Base-by-base conservation (phyloP, 23 tunicate genomes). In the Clavelina lepadiformis region DNA sequence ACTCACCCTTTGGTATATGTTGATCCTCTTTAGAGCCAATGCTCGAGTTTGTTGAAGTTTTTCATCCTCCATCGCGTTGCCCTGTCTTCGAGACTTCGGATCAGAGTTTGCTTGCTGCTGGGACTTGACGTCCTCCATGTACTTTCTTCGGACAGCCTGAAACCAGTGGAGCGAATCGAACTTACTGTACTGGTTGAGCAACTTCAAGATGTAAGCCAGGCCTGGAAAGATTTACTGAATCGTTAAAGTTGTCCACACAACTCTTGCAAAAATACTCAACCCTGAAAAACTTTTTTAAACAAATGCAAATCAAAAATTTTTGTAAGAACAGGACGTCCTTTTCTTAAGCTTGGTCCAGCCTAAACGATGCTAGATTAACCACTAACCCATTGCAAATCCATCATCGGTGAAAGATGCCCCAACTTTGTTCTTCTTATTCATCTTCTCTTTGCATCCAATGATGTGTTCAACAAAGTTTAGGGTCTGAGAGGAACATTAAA, bases 371-470 rank as follows among this genome's bases (percentile, higher is more conserved):
- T n/a, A n/a, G n/a, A n/a, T n/a, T n/a, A n/a, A 46, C 22, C 15
- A 27, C 52, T 67, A 41, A 82, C 91, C 96, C 82, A 88, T 88
- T 7, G 96, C 96, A 51, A 88, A 88, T 8, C 96, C 96, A 32
- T 88, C 96, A 41, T 88, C 96, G 2, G 96, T 88, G 61, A 88
- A 88, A 41, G 96, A 78, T 3, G 96, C 96, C n/a, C 96, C 96
- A 0, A 55, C 69, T 68, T 88, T 88, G 61, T 88, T 88, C 74
- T 88, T 88, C 65, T 88, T 88, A 58, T 73, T 88, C 96, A 88
- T 88, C 47, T 88, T 88, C 63, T 88, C 96, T 67, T 88, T 88
- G 69, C 96, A 75, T 31, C 69, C 62, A 20, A 88, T 88, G 25
- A 74, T 69, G 57, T 88, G 78, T 51, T 88, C 96, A 51, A 88